Evolutionary conservation across 1,140 invertebrate species (phyloP).

Genomic region (Thaumetopoea pityocampa): DNA sequence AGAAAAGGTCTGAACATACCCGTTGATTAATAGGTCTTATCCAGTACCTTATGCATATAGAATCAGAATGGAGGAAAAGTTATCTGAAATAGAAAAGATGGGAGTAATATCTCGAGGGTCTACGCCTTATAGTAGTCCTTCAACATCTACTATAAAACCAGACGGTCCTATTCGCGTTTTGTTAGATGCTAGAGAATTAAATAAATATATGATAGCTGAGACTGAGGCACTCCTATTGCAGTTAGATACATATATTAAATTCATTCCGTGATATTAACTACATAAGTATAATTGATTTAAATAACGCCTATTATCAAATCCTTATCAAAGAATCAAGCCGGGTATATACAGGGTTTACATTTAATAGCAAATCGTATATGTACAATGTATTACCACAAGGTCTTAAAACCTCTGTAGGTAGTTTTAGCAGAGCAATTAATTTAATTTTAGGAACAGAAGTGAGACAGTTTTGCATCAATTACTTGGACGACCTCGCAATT

Average conservation of each 20-base stretch:
- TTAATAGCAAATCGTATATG: conserved; percentile 34
- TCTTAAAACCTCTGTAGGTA: conserved; percentile 40
- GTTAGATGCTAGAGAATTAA: conserved; percentile 44
- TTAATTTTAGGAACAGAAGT: conserved; percentile 32
- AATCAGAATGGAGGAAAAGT: conserved; percentile 16
- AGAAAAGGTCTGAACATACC: no score
- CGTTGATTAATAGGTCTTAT: conserved; percentile 28
- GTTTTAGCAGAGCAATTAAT: conserved; percentile 44
- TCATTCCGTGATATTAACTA: conserved; percentile 27
- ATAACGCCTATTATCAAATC: conserved; percentile 51
- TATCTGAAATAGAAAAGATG: conserved; percentile 23
- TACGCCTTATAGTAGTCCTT: conserved; percentile 44
- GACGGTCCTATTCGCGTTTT: conserved; percentile 37
- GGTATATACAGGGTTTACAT: conserved; percentile 45
- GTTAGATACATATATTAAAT: conserved; percentile 37
- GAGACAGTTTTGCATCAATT: conserved; percentile 28
- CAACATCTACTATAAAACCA: conserved; percentile 33
- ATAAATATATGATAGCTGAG: conserved; percentile 35
- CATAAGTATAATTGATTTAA: conserved; percentile 42
- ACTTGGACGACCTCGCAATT: conserved; percentile 28
- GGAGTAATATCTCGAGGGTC: conserved; percentile 27
- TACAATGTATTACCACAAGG: conserved; percentile 48
- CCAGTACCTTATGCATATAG: conserved; percentile 33
- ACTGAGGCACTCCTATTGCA: conserved; percentile 28
- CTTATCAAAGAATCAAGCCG: conserved; percentile 26